These are phyloP conservation scores for Phaethon lepturus DNA, from an alignment of 2,113 vertebrate species.

Conservation along the genomic window DNA sequence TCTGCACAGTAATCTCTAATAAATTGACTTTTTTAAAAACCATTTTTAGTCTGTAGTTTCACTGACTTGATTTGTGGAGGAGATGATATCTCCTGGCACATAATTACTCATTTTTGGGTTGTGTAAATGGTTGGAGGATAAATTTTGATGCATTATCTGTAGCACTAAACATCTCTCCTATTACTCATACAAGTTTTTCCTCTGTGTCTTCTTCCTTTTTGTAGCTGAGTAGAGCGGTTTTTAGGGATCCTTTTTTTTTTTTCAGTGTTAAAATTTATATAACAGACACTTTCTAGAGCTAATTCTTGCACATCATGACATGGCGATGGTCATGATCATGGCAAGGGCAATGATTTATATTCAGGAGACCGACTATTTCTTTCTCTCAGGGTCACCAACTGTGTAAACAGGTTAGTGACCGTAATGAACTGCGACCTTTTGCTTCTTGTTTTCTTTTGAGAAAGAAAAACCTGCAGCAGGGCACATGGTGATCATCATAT, in stretches of 20 bases:
- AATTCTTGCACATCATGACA: not conserved
- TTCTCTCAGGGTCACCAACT: not conserved
- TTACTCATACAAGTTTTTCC: slow-evolving; percentile 14
- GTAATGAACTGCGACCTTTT: not conserved
- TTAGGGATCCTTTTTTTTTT: not conserved
- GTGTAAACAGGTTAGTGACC: not conserved
- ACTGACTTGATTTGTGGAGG: slow-evolving; percentile 50
- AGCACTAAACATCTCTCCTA: not conserved
- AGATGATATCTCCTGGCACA: slow-evolving; percentile 51
- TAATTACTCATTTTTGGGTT: slow-evolving; percentile 52
- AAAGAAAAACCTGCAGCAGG: not conserved
- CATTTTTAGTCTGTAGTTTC: slow-evolving; percentile 25
- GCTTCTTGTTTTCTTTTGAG: not conserved
- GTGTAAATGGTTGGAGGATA: slow-evolving; percentile 18
- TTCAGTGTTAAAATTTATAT: not conserved
- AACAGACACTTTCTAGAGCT: not conserved
- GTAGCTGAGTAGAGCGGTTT: not conserved
- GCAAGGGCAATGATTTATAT: not conserved
- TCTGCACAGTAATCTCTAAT: slow-evolving; percentile 51
- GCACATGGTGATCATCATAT: rapidly evolving
- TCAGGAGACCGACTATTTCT: not conserved
- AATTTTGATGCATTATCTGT: slow-evolving; percentile 34
- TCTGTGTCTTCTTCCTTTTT: not conserved
- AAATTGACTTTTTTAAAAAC: slow-evolving; percentile 54
- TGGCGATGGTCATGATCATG: not conserved